Percentiles rank a stretch among this genome's conserved stretches.
Evolutionary conservation across 2,113 vertebrate genomes (phyloP).

Genomic region (Sterna hirundo): DNA sequence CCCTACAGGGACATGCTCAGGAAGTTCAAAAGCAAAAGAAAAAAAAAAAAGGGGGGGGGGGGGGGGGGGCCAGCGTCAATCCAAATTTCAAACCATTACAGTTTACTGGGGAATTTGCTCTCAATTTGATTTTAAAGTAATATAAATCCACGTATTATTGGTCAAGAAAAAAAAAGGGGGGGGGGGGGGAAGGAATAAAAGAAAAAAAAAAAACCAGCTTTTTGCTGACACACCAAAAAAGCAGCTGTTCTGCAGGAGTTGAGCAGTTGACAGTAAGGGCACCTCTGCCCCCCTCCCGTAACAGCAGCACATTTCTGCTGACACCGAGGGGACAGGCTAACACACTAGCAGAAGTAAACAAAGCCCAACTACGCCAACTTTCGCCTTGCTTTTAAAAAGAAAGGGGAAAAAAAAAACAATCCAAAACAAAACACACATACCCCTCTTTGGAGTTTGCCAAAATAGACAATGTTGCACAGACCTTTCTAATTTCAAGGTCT

Average conservation of each 20-base stretch:
- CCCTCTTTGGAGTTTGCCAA: slow-evolving; percentile 16
- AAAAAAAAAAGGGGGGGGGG: neutral
- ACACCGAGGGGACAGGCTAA: neutral
- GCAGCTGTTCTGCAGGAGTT: slow-evolving; percentile 20
- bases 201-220: neutral
- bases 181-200: neutral
- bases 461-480: neutral
- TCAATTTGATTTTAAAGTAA: neutral
- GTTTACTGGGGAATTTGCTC: neutral
- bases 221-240: slow-evolving; percentile 32
- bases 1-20: neutral
- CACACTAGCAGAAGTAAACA: neutral
- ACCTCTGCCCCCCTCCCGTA: neutral
- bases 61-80: neutral
- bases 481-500: slow-evolving; percentile 29
- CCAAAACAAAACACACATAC: neutral
- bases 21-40: neutral
- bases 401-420: neutral
- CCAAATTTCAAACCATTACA: neutral
- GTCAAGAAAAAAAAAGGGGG: neutral
- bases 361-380: neutral
- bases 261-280: neutral
- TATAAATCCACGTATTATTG: neutral
- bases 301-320: neutral
- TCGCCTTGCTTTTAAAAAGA: neutral